Evolutionary conservation across 2,113 vertebrate species (phyloP), one percentile per base, ranked within the genome.

Genomic region (Irena cyanogastra): DNA sequence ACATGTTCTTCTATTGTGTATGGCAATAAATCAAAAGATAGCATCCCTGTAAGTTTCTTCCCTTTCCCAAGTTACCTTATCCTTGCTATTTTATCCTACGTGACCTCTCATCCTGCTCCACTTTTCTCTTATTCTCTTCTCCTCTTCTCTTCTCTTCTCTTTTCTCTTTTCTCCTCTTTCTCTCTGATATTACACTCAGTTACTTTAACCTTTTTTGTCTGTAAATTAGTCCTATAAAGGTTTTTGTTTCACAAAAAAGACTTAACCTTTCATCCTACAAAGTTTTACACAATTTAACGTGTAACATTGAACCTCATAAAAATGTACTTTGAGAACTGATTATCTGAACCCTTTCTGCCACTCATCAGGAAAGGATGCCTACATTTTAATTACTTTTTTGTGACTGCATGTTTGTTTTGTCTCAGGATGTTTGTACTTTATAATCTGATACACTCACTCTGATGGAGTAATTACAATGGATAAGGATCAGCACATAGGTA

Each of bases 21-120:
- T 56, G 56, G 79, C 60, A 96, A 89, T 96, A 97, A 94, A 97
- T 97, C 90, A 94, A 93, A 94, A 83, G 49, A 13, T 11, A 94
- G 16, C 13, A 9, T 63, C n/a, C 39, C 13, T 45, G 15, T 74
- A 92, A 89, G 16, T 26, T 85, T 49, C 63, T 90, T 87, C 35
- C 37, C 16, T 92, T 88, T 78, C 23, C 30, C 10, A 60, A 70
- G 59, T 60, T 74, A 47, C 20, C 27, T 57, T 63, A 61, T 31
- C 70, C 49, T 87, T 92, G 10, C 30, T 83, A 4, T 52, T 87
- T 33, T 24, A 60, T 76, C 11, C 31, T 59, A 23, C 0, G 2
- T 37, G 20, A 26, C 39, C 9, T 75, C 19, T 74, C 30, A 61
- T 84, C 19, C 23, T 70, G 31, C 27, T 80, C 23, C 17, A 71